phyloP scores from a whole-genome alignment of 1,140 invertebrate genomes.

The Bombus vancouverensis region DNA sequence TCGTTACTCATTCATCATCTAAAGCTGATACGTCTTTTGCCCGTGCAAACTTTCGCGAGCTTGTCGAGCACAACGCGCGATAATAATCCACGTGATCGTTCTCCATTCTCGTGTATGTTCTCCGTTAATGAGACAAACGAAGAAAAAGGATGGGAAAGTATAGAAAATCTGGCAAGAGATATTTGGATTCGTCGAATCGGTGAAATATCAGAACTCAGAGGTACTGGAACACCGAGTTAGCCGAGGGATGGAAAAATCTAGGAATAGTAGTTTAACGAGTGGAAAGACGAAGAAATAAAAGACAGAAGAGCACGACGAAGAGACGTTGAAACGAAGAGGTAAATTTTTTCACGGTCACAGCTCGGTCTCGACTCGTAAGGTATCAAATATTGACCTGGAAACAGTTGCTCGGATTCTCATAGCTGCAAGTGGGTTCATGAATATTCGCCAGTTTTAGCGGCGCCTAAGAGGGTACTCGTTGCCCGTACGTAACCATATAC shows the following conservation, averaged over 20 bases:
- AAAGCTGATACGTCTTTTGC: conserved; percentile 17
- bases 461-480: conserved; percentile 60
- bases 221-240: too few relatives aligned
- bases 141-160: background rate
- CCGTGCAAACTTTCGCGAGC: conserved; percentile 2
- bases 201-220: too few relatives aligned
- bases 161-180: too few relatives aligned
- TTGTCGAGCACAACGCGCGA: too few relatives aligned
- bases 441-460: conserved; percentile 57
- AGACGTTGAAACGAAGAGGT: too few relatives aligned
- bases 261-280: background rate
- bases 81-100: background rate
- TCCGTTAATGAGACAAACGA: background rate
- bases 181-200: too few relatives aligned
- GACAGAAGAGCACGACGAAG: too few relatives aligned
- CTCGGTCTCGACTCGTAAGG: conserved; percentile 10
- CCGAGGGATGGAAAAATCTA: too few relatives aligned
- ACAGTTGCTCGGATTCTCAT: conserved; percentile 66
- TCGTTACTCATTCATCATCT: conserved; percentile 36
- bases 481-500: conserved; percentile 53
- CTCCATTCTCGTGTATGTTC: background rate
- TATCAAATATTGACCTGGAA: conserved; percentile 67
- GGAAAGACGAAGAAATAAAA: background rate
- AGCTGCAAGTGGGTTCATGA: conserved; percentile 61
- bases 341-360: conserved; percentile 30